Evolutionary conservation across 2,888 invertebrate species (phyloP).

Genomic region (Lacanobia wlatinum): DNA sequence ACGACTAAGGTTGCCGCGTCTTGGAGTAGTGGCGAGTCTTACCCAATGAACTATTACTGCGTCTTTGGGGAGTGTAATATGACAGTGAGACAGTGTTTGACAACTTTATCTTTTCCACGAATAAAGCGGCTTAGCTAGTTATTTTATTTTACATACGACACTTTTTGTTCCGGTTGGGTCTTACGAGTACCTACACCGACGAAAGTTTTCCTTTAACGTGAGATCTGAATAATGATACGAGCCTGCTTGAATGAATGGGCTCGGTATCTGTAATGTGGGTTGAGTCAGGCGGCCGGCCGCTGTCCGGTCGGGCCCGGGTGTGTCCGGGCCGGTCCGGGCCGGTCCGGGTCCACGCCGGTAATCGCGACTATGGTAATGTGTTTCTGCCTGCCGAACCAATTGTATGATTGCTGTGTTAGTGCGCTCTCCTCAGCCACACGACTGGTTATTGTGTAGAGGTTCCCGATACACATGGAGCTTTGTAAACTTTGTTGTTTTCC

Average conservation of each 20-base stretch:
- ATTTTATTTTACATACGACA: not conserved
- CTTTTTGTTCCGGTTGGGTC: not conserved
- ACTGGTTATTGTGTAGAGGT: no score
- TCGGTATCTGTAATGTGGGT: slow-evolving; percentile 24
- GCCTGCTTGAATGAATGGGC: slow-evolving; percentile 10
- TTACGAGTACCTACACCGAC: not conserved
- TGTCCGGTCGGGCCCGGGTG: not conserved
- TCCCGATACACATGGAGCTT: no score
- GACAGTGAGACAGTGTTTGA: not conserved
- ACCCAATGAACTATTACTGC: not conserved
- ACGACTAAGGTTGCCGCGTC: no score
- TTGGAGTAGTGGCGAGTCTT: not conserved
- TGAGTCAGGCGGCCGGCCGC: not conserved
- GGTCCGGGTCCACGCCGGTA: slow-evolving; percentile 7
- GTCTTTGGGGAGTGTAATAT: not conserved
- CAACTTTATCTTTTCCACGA: not conserved
- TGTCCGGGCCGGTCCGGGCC: not conserved
- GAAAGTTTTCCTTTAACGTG: not conserved
- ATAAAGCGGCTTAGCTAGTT: no score
- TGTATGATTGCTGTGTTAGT: slow-evolving; percentile 7
- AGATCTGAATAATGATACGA: slow-evolving; percentile 4
- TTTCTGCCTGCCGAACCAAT: slow-evolving; percentile 21
- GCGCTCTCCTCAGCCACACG: not conserved
- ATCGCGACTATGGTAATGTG: slow-evolving; percentile 32
- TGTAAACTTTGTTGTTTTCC: no score